Evolutionary conservation across 2,888 invertebrate genomes (phyloP), one percentile per base, ranked within the genome.

Genomic region (Drosophila longiperda): DNA sequence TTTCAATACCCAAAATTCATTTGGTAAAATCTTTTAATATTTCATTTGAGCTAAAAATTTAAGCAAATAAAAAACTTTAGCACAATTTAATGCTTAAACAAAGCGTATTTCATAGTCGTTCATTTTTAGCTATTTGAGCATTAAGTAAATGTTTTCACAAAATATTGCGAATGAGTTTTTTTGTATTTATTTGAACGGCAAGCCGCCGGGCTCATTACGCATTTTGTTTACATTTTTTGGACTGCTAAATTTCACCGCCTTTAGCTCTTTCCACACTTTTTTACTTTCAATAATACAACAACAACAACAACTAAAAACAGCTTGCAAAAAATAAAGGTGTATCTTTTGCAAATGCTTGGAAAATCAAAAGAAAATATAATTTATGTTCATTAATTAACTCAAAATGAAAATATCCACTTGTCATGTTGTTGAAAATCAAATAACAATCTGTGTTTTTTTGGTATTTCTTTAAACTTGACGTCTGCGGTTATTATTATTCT

Each of bases 381-480:
- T 76, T 76, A 73, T 84, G 54, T 67, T 73, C 54, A 61, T 79
- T 72, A 76, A 76, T 82, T 61, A 79, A 80, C 66, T 73, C 48
- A 53, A 52, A 69, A 50, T 57, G 66, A 86, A 70, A 66, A 72
- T 69, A 42, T 40, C 40, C 65, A 68, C 81, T 66, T 67, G 80
- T 83, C 53, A 49, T 70, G 69, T 68, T 85, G 73, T 82, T 82
- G 66, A 71, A 62, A 68, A 61, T 62, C 40, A 66, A 73, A 55
- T 33, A 58, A 70, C 60, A 78, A 53, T 61, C 42, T 63, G 26
- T 63, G 48, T 20, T 48, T 66, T 66, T 20, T 34, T 55, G 34
- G 23, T 42, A 61, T 73, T 78, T 68, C 33, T 36, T 79, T 49
- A 38, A 53, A 69, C 17, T 57, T 66, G 61, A 53, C 63, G 65